These are phyloP conservation scores for Erethizon dorsatum DNA, from an alignment of 2,797 vertebrate species.

Conservation along the genomic window DNA sequence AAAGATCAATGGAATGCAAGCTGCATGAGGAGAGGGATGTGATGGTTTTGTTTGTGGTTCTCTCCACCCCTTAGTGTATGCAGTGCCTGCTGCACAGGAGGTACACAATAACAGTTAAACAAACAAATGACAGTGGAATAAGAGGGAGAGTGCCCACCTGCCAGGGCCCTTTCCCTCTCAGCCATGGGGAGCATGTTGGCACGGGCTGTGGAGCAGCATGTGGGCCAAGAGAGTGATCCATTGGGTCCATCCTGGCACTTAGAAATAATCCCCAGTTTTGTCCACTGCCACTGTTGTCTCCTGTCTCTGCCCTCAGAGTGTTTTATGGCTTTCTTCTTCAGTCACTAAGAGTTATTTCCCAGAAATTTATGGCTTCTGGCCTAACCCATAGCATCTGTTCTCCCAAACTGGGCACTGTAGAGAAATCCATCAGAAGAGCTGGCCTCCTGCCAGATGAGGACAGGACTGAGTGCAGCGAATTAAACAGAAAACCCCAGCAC, in stretches of 20 bases:
- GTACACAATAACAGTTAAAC: background rate
- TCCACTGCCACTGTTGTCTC: constrained; percentile 79
- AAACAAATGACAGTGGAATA: background rate
- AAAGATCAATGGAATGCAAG: background rate
- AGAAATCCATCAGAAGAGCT: constrained; percentile 70
- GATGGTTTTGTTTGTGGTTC: background rate
- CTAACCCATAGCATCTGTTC: constrained; percentile 76
- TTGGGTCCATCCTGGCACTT: constrained; percentile 70
- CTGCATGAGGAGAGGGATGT: accelerated
- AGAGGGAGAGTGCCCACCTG: background rate
- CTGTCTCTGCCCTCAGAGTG: constrained; percentile 70
- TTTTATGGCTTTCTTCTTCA: constrained; percentile 85
- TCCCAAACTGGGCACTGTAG: constrained; percentile 62
- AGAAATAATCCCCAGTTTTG: constrained; percentile 68
- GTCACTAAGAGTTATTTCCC: constrained; percentile 79
- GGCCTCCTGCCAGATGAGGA: accelerated
- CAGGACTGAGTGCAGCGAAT: constrained; percentile 34
- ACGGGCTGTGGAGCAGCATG: constrained; percentile 14
- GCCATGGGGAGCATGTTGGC: background rate
- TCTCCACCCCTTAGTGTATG: background rate
- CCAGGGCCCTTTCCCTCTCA: constrained; percentile 39
- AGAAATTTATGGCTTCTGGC: constrained; percentile 66
- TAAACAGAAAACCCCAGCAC: constrained; percentile 20
- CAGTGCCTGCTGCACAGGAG: accelerated
- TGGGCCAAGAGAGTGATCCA: constrained; percentile 76